phyloP scores from a whole-genome alignment of 2,113 vertebrate species.

The Setophaga coronata region DNA sequence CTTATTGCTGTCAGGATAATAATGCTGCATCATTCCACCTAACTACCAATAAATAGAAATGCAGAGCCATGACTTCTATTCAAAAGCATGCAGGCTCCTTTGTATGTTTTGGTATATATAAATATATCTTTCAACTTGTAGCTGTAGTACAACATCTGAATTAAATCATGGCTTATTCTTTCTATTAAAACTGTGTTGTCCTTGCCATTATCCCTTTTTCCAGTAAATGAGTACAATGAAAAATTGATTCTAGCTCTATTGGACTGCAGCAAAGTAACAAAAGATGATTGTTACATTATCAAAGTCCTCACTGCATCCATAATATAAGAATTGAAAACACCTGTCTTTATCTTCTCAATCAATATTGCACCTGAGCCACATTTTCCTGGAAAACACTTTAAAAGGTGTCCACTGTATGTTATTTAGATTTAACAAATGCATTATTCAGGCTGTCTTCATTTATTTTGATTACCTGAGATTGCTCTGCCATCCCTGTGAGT shows the following conservation, averaged over 20 bases:
- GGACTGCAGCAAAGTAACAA: slow-evolving; percentile 54
- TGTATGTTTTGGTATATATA: slow-evolving; percentile 13
- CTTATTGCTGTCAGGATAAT: slow-evolving; percentile 36
- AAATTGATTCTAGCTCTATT: slow-evolving; percentile 61
- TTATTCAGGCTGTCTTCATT: slow-evolving; percentile 66
- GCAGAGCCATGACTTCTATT: slow-evolving; percentile 42
- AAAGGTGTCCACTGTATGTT: slow-evolving; percentile 60
- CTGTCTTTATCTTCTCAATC: slow-evolving; percentile 69
- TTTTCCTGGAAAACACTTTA: slow-evolving; percentile 65
- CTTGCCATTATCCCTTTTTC: slow-evolving; percentile 55
- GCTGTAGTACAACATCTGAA: slow-evolving; percentile 37
- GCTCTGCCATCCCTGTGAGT: slow-evolving; percentile 56
- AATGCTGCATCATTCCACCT: slow-evolving; percentile 48
- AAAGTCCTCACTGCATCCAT: slow-evolving; percentile 64
- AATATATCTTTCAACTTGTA: slow-evolving; percentile 13
- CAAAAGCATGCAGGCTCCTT: slow-evolving; percentile 23
- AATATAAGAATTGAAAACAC: slow-evolving; percentile 59
- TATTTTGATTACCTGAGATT: slow-evolving; percentile 67
- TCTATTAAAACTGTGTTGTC: slow-evolving; percentile 52
- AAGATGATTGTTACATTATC: slow-evolving; percentile 66
- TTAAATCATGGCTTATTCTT: slow-evolving; percentile 53
- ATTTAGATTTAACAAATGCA: slow-evolving; percentile 70
- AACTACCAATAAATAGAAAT: slow-evolving; percentile 54
- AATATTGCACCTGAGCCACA: slow-evolving; percentile 57
- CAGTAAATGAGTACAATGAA: slow-evolving; percentile 65